A percentile compares a stretch with the other conserved stretches of the same genome.
These are phyloP conservation scores for Andricus curvator DNA, from an alignment of 2,888 invertebrate genomes.

Conservation along the genomic window DNA sequence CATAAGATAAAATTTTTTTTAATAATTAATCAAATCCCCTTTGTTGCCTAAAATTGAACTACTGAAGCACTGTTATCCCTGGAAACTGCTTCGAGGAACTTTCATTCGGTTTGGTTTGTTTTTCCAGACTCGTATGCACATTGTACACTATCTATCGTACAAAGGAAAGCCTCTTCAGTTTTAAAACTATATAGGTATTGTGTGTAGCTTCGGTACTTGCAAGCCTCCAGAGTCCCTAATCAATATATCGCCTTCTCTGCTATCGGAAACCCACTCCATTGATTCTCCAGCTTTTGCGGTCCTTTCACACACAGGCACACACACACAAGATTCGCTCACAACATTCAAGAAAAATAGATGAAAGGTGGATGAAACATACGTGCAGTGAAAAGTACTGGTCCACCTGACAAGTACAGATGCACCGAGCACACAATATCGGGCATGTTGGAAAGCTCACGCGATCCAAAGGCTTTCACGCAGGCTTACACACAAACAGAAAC, in stretches of 20 bases:
- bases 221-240: slow-evolving; percentile 24
- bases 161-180: slow-evolving; percentile 7
- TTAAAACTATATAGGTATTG: background rate
- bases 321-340: background rate
- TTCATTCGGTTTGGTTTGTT: slow-evolving; percentile 16
- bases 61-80: too few species aligned
- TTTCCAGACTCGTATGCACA: background rate
- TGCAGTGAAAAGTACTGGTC: background rate
- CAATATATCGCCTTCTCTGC: slow-evolving; percentile 42
- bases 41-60: too few species aligned
- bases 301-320: background rate
- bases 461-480: background rate
- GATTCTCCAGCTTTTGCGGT: slow-evolving; percentile 36
- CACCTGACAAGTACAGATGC: background rate
- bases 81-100: background rate
- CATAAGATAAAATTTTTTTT: too few species aligned
- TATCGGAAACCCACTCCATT: slow-evolving; percentile 45
- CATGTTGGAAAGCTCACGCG: background rate
- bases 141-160: background rate
- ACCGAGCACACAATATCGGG: background rate
- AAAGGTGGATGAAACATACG: background rate
- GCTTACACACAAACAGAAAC: background rate
- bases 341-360: background rate
- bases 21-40: too few species aligned
- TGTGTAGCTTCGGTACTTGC: background rate